Evolutionary conservation across 2,797 vertebrate species (phyloP).

Genomic region (Hippopotamyrus pictus): DNA sequence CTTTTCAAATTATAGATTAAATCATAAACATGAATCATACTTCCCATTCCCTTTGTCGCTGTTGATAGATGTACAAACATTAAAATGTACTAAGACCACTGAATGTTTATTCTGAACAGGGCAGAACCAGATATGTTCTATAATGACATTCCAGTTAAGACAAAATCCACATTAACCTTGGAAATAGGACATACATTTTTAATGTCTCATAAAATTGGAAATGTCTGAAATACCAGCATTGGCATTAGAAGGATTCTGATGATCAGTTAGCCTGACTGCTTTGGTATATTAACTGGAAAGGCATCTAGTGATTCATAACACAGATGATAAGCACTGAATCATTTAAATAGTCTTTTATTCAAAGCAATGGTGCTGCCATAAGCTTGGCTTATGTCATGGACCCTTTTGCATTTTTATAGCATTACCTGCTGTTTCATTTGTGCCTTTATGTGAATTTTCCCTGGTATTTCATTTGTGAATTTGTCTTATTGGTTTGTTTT

Average conservation of each 20-base stretch:
- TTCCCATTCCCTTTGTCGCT: background rate
- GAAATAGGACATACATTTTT: background rate
- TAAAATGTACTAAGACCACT: background rate
- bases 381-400: conserved; percentile 7
- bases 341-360: conserved; percentile 9
- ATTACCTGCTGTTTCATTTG: conserved; percentile 14
- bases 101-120: background rate
- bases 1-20: conserved; percentile 1
- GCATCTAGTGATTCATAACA: conserved; percentile 24
- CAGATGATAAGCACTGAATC: conserved; percentile 30
- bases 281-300: conserved; percentile 22
- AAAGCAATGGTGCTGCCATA: background rate
- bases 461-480: background rate
- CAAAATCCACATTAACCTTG: background rate
- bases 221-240: background rate
- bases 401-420: conserved; percentile 12
- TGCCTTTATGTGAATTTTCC: background rate
- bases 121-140: background rate
- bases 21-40: background rate
- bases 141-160: background rate
- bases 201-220: background rate
- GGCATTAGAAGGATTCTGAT: conserved; percentile 16
- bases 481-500: background rate
- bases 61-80: background rate
- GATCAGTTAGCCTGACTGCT: conserved; percentile 8